phyloP scores from a whole-genome alignment of 2,888 invertebrate species.

The Sinotaia quadrata region DNA sequence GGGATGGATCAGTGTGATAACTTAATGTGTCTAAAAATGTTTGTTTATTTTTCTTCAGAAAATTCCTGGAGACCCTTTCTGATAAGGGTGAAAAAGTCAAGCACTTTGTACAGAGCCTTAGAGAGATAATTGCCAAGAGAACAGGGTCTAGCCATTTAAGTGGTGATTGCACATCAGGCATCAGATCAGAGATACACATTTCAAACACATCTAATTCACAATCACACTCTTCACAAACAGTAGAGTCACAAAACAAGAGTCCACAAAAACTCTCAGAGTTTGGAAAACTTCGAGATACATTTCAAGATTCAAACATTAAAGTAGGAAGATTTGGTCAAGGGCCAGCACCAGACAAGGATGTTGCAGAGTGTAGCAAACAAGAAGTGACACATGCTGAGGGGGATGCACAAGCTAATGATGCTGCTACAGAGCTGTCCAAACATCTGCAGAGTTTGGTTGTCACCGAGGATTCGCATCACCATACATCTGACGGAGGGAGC shows the following conservation, averaged over 20 bases:
- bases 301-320: too few species aligned
- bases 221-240: too few species aligned
- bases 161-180: too few species aligned
- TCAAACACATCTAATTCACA: too few species aligned
- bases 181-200: too few species aligned
- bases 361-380: background rate
- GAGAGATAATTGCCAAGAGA: slow-evolving; percentile 26
- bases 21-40: too few species aligned
- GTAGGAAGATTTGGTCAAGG: too few species aligned
- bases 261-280: too few species aligned
- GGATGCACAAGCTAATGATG: background rate
- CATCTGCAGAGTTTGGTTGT: slow-evolving; percentile 8
- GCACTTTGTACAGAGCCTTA: slow-evolving; percentile 26
- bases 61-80: slow-evolving; percentile 38
- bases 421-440: background rate
- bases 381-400: background rate
- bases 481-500: background rate
- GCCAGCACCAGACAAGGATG: background rate
- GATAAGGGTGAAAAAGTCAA: slow-evolving; percentile 45
- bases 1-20: too few species aligned
- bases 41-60: slow-evolving; percentile 33
- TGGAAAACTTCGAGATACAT: background rate
- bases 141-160: too few species aligned
- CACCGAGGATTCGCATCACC: background rate
- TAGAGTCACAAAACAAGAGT: too few species aligned